A percentile compares a stretch with the other conserved stretches of the same genome.
These are phyloP conservation scores for Tursiops truncatus DNA, from an alignment of 2,113 vertebrate genomes.

Conservation along the genomic window DNA sequence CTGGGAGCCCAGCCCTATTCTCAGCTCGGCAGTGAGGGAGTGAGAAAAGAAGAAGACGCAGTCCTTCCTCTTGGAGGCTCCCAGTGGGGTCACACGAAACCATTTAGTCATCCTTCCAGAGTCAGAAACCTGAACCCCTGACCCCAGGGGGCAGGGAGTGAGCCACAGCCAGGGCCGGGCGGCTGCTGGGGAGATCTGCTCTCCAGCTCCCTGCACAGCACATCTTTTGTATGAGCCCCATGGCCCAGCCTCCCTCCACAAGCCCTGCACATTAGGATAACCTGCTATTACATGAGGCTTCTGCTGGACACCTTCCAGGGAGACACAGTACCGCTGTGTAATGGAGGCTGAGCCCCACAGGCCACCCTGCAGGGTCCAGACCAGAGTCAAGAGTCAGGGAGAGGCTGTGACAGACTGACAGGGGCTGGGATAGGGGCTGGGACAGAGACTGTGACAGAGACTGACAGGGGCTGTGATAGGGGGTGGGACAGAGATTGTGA, in stretches of 20 bases:
- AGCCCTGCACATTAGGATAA: conserved; percentile 31
- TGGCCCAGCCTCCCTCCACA: conserved; percentile 24
- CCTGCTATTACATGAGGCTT: conserved; percentile 58
- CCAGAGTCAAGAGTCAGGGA: conserved; percentile 10
- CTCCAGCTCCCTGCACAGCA: background rate
- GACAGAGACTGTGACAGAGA: fast-evolving
- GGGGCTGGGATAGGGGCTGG: fast-evolving
- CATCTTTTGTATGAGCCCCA: background rate
- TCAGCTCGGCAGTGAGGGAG: background rate
- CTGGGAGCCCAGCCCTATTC: background rate
- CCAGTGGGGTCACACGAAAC: background rate
- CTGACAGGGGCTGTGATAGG: fast-evolving
- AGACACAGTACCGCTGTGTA: conserved; percentile 19
- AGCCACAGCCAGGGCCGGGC: background rate
- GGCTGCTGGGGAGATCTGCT: background rate
- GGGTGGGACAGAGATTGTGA: background rate
- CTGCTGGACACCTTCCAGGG: conserved; percentile 50
- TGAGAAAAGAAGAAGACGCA: background rate
- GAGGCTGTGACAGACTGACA: background rate
- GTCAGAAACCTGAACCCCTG: background rate
- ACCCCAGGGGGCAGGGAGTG: background rate
- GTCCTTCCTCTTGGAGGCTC: background rate
- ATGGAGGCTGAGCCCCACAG: conserved; percentile 25
- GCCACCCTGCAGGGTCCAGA: background rate
- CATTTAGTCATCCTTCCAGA: background rate